Evolutionary conservation across 2,888 invertebrate genomes (phyloP).

Genomic region (Dasypogon diadema): DNA sequence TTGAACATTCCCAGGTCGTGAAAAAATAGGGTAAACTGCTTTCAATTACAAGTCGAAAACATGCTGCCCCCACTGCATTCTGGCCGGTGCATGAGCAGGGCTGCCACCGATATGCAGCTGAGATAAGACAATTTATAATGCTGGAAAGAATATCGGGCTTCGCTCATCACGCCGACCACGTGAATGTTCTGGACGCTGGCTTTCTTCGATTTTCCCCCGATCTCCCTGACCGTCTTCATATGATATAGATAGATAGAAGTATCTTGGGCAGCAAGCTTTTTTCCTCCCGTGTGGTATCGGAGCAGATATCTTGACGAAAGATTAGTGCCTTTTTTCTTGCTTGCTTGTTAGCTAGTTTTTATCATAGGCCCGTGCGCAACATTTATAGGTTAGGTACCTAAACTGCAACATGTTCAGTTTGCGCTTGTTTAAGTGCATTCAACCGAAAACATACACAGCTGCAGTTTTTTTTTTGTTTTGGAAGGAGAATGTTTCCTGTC

Average conservation of each 20-base stretch:
- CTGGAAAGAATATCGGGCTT: not conserved
- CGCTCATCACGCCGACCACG: not conserved
- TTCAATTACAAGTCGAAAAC: not conserved
- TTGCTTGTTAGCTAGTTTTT: not conserved
- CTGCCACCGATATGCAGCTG: not conserved
- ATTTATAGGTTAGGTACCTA: too few relatives aligned
- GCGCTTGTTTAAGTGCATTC: not conserved
- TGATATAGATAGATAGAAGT: too few relatives aligned
- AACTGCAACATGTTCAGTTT: too few relatives aligned
- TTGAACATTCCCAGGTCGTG: not conserved
- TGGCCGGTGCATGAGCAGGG: not conserved
- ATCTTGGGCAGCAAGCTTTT: not conserved
- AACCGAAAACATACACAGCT: not conserved
- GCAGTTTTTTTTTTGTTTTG: not conserved
- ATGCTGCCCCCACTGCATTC: not conserved
- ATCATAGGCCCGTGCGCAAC: not conserved
- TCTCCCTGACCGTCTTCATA: too few relatives aligned
- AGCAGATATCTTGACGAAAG: not conserved
- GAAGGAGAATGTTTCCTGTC: not conserved
- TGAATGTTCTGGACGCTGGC: not conserved
- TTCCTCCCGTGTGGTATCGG: too few relatives aligned
- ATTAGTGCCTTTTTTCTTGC: not conserved
- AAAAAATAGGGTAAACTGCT: not conserved
- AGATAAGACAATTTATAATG: not conserved
- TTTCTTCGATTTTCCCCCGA: not conserved